Conservation (phyloP, 1,140 invertebrate genomes). For the Plutomurus gul region DNA sequence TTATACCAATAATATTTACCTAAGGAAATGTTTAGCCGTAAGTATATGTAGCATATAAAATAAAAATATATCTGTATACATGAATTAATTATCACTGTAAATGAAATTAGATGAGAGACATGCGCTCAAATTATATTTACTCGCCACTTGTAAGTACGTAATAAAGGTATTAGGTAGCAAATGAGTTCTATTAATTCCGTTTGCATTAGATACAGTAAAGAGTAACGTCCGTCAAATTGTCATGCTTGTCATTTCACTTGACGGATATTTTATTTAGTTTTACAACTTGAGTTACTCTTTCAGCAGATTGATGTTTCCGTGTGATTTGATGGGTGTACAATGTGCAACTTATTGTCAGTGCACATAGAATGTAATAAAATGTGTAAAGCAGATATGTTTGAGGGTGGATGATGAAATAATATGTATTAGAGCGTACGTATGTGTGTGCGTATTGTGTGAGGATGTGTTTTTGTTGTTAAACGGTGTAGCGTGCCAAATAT, state of each 20-base stretch:
- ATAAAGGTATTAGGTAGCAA: too few species aligned
- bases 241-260: not conserved
- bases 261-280: not conserved
- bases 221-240: not conserved
- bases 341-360: too few species aligned
- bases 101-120: not conserved
- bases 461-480: constrained; percentile 20
- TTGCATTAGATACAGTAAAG: not conserved
- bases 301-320: not conserved
- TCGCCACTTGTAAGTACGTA: not conserved
- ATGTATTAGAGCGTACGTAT: not conserved
- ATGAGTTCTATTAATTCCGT: too few species aligned
- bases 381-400: not conserved
- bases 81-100: not conserved
- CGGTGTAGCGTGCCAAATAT: constrained; percentile 33
- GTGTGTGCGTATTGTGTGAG: not conserved
- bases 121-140: constrained; percentile 9
- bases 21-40: not conserved
- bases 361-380: not conserved
- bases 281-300: not conserved
- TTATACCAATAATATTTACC: not conserved
- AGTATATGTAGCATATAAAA: not conserved
- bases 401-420: too few species aligned
- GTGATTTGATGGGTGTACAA: constrained; percentile 1
- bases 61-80: not conserved